Percentiles rank a stretch among this genome's conserved stretches.
Evolutionary conservation across 2,888 invertebrate genomes (phyloP).

Genomic region (Nephrotoma guestfalica): DNA sequence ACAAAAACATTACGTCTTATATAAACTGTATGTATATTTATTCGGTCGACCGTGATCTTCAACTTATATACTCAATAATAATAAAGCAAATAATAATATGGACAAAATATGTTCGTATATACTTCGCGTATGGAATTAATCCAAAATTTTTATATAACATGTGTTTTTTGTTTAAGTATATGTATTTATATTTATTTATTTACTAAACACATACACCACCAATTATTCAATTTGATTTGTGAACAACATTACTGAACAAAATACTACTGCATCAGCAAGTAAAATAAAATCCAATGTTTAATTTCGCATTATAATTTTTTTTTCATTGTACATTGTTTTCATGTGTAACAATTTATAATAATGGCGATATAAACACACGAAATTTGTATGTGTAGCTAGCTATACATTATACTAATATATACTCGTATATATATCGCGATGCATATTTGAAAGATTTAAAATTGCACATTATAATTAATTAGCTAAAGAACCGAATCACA

Average conservation of each 20-base stretch:
- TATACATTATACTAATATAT: not conserved
- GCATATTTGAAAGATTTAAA: not conserved
- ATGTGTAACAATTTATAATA: not conserved
- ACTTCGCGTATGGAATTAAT: not conserved
- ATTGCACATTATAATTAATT: not conserved
- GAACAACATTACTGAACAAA: not conserved
- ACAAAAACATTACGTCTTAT: no score
- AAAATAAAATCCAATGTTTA: not conserved
- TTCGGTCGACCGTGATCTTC: not conserved
- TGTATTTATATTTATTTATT: not conserved
- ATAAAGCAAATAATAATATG: not conserved
- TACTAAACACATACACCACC: not conserved
- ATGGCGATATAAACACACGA: not conserved
- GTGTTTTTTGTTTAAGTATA: not conserved
- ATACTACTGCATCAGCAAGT: not conserved
- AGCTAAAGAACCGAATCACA: no score
- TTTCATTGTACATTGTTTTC: not conserved
- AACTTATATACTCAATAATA: not conserved
- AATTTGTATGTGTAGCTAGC: not conserved
- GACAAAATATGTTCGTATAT: not conserved
- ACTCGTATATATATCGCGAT: not conserved
- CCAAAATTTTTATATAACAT: not conserved
- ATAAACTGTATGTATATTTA: not conserved
- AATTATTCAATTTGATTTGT: not conserved
- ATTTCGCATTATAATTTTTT: not conserved